Evolutionary conservation across 2,113 vertebrate genomes (phyloP), one percentile per base, ranked within the genome.

Genomic region (Bubalus kerabau): DNA sequence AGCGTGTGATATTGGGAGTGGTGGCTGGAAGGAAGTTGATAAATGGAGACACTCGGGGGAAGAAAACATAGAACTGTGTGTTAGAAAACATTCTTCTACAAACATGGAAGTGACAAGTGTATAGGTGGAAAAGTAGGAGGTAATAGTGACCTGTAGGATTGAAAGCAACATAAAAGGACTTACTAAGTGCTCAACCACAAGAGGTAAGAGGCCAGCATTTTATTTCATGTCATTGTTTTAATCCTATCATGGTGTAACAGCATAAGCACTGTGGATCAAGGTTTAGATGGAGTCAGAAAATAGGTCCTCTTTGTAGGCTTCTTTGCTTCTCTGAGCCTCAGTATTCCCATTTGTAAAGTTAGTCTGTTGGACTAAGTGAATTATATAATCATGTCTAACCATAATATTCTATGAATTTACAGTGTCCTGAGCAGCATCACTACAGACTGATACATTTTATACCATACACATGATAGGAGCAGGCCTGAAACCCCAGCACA

Each of bases 231-330:
- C 9, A 1, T 32, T 87, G 43, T 52, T 95, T 90, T 28, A 78
- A 24, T 85, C 17, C 43, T 43, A 26, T 52, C 9, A 10, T 26
- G 23, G 30, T 36, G 1, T 2, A 13, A 9, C 8, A 50, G 62
- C 1, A 0, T 2, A 15, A 23, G 36, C 4, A 1, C 32, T n/a
- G 8, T 12, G 8, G 17, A 36, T 74, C 26, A 24, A 59, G 54
- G 11, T n/a, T 43, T 52, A 46, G 14, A 67, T 10, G 4, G 2
- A 71, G n/a, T 36, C 16, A 50, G 24, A 50, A 19, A 64, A 32
- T 1, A 26, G 16, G 11, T 57, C 6, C 86, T 36, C 32, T 56
- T 2, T 54, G 3, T 54, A 16, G 76, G 7, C 62, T 6, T 6
- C n/a, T 64, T 80, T 48, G 1, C 21, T 74, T 83, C 24, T 78